These are phyloP conservation scores for Hipparchia sbordonii DNA, from an alignment of 2,888 invertebrate species.

Conservation along the genomic window DNA sequence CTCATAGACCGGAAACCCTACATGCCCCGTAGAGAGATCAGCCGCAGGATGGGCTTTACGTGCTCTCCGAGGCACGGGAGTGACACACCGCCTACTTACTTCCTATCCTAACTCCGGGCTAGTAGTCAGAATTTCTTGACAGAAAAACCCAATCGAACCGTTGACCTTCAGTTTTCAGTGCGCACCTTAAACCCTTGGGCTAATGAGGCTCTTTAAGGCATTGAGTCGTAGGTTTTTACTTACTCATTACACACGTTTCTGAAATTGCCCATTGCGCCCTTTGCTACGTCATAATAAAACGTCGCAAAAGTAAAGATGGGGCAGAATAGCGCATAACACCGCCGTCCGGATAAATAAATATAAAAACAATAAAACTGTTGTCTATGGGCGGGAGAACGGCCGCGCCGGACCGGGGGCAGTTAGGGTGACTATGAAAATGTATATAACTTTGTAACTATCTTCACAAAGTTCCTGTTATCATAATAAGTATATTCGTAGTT, in stretches of 20 bases:
- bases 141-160: too few species aligned
- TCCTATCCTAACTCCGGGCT: too few species aligned
- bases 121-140: too few species aligned
- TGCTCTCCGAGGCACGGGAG: too few species aligned
- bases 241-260: constrained; percentile 39
- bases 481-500: not conserved
- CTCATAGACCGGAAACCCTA: too few species aligned
- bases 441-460: not conserved
- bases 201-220: too few species aligned
- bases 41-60: too few species aligned
- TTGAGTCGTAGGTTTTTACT: too few species aligned
- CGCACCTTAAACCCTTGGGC: too few species aligned
- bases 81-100: too few species aligned
- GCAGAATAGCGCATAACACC: constrained; percentile 67
- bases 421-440: constrained; percentile 49
- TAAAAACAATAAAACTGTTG: constrained; percentile 82
- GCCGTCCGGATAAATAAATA: constrained; percentile 76
- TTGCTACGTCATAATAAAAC: constrained; percentile 67
- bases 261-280: constrained; percentile 50
- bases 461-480: not conserved
- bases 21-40: too few species aligned
- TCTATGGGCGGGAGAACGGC: constrained; percentile 78
- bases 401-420: constrained; percentile 67
- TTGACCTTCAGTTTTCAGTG: too few species aligned
- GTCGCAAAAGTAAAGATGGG: constrained; percentile 56